Evolutionary conservation across 2,113 vertebrate species (phyloP).

Genomic region (Diadophis punctatus): DNA sequence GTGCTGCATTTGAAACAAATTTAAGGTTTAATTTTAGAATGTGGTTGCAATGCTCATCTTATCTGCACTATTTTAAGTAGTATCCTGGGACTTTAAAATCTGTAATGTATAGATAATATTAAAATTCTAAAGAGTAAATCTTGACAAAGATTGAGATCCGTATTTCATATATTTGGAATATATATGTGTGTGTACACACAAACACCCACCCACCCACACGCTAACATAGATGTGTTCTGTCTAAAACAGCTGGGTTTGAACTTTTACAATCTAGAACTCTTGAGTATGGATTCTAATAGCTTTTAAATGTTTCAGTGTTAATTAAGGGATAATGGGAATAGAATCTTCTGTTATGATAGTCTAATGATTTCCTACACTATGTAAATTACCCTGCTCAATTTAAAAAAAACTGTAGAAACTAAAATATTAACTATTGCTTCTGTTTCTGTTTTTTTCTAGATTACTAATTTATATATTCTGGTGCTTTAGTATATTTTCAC

Average conservation of each 20-base stretch:
- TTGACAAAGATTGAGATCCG: neutral
- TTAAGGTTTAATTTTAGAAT: neutral
- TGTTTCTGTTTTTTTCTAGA: slow-evolving; percentile 4
- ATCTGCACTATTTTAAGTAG: neutral
- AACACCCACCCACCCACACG: neutral
- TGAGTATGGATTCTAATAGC: slow-evolving; percentile 39
- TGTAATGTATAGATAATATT: neutral
- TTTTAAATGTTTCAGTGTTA: slow-evolving; percentile 57
- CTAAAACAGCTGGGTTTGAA: slow-evolving; percentile 33
- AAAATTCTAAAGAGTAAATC: neutral
- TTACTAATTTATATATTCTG: neutral
- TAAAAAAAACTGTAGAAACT: slow-evolving; percentile 28
- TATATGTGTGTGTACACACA: neutral
- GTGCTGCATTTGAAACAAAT: neutral
- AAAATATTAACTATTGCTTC: slow-evolving; percentile 29
- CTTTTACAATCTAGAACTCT: slow-evolving; percentile 50
- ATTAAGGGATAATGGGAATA: slow-evolving; percentile 44
- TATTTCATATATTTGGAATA: slow-evolving; percentile 13
- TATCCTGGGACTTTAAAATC: neutral
- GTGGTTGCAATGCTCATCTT: neutral
- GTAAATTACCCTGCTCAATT: slow-evolving; percentile 33
- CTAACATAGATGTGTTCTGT: neutral
- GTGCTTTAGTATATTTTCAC: neutral
- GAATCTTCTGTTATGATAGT: slow-evolving; percentile 39
- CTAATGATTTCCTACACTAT: slow-evolving; percentile 44